A percentile compares a stretch with the other conserved stretches of the same genome.
These are phyloP conservation scores for Rallus limicola DNA, from an alignment of 2,113 vertebrate species.

Conservation along the genomic window DNA sequence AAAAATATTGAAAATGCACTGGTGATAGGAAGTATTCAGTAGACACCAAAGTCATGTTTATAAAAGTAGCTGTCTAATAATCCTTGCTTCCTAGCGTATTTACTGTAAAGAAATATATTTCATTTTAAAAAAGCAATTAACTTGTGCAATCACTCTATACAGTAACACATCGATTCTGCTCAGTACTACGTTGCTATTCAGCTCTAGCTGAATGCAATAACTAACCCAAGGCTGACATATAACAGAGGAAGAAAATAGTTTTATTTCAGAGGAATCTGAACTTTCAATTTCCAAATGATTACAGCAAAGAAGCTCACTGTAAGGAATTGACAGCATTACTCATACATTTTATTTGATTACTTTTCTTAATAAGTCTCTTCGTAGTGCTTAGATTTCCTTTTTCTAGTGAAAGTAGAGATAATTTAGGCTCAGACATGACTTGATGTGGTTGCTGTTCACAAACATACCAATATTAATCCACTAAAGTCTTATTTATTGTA, in stretches of 20 bases:
- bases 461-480: neutral
- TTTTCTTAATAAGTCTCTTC: neutral
- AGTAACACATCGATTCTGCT: neutral
- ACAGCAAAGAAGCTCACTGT: neutral
- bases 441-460: neutral
- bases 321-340: neutral
- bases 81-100: neutral
- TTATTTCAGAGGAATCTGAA: neutral
- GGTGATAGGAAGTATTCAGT: neutral
- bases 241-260: neutral
- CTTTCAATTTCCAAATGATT: neutral
- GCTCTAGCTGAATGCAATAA: neutral
- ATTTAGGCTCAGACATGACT: neutral
- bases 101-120: constrained; percentile 9
- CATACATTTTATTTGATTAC: neutral
- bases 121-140: constrained; percentile 1
- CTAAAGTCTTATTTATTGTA: constrained; percentile 6
- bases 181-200: neutral
- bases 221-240: neutral
- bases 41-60: neutral
- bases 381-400: neutral
- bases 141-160: neutral
- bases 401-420: neutral
- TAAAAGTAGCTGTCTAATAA: neutral
- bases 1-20: neutral